Evolutionary conservation across 2,888 invertebrate species (phyloP).

Genomic region (Flexamia atlantica): DNA sequence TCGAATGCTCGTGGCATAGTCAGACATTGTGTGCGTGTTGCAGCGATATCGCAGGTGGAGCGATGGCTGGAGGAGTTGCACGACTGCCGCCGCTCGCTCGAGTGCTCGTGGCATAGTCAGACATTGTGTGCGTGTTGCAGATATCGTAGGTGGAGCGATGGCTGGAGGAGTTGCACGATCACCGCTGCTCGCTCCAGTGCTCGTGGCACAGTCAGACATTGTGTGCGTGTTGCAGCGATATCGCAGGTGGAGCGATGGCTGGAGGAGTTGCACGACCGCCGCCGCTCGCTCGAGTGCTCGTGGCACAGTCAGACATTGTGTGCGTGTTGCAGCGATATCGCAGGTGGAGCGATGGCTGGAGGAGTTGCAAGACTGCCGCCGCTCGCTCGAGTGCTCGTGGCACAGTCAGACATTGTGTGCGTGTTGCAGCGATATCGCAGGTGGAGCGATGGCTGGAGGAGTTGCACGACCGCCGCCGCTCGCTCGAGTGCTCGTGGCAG

Average conservation of each 20-base stretch:
- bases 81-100: too few relatives aligned
- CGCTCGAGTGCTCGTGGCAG: constrained; percentile 83
- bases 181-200: constrained; percentile 84
- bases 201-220: too few relatives aligned
- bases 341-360: constrained; percentile 89
- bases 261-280: constrained; percentile 85
- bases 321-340: constrained; percentile 83
- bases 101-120: too few relatives aligned
- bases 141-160: constrained; percentile 85
- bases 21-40: constrained; percentile 88
- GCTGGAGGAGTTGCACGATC: constrained; percentile 87
- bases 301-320: too few relatives aligned
- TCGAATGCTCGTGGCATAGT: constrained; percentile 84
- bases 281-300: constrained; percentile 83
- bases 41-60: constrained; percentile 85
- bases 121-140: too few relatives aligned
- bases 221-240: constrained; percentile 79
- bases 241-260: constrained; percentile 86
- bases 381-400: too few relatives aligned
- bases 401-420: too few relatives aligned
- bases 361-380: too few relatives aligned
- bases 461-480: constrained; percentile 85
- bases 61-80: constrained; percentile 89
- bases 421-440: constrained; percentile 79
- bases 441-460: constrained; percentile 87